Percentiles rank a stretch among this genome's conserved stretches.
Evolutionary conservation across 2,797 vertebrate species (phyloP).

Genomic region (Gambusia yucatana): DNA sequence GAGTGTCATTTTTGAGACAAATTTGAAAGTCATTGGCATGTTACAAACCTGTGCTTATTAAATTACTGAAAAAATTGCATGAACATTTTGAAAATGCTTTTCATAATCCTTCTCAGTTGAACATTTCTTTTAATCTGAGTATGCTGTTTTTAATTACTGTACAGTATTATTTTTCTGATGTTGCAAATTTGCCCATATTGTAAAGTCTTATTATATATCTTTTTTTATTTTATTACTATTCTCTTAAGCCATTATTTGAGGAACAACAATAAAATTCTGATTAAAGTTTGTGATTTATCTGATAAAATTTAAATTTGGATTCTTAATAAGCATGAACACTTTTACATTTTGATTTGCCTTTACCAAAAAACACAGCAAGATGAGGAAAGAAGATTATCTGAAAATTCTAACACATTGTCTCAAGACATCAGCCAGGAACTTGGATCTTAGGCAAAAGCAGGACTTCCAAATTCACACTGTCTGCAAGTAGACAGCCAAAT

Average conservation of each 20-base stretch:
- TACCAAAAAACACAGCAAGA: neutral
- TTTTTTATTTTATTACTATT: neutral
- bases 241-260: neutral
- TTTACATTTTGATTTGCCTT: too few species aligned
- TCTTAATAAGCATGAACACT: too few species aligned
- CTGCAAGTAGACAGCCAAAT: neutral
- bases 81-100: neutral
- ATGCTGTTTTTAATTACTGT: neutral
- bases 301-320: neutral
- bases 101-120: neutral
- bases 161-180: neutral
- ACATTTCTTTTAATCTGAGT: neutral
- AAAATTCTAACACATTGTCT: neutral
- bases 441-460: neutral
- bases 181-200: neutral
- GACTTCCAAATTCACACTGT: neutral
- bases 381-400: neutral
- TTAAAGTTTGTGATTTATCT: neutral
- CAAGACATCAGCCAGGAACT: neutral
- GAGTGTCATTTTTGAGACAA: neutral
- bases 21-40: neutral
- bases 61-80: neutral
- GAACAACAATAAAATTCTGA: neutral
- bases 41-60: neutral
- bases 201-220: neutral